These are phyloP conservation scores for Brachionus asplanchnoidis DNA, from an alignment of 1,140 invertebrate species.

Conservation along the genomic window DNA sequence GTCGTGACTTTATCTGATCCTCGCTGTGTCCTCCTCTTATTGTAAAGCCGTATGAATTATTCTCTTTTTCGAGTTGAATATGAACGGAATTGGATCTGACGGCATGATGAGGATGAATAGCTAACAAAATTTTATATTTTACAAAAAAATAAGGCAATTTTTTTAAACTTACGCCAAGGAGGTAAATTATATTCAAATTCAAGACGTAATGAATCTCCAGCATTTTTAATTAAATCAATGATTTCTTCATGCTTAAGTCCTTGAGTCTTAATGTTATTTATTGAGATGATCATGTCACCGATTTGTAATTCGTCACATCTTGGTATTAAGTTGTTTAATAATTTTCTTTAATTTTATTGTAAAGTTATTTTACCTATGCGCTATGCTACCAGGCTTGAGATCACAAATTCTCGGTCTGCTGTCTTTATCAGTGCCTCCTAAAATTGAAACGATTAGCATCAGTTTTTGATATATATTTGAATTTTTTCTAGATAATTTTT, in stretches of 20 bases:
- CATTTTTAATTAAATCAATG: constrained; percentile 69
- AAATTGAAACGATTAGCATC: constrained; percentile 52
- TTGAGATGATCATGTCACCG: constrained; percentile 71
- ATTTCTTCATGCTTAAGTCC: constrained; percentile 74
- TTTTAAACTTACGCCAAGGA: constrained; percentile 62
- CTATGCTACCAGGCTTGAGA: constrained; percentile 62
- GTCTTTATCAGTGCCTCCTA: constrained; percentile 61
- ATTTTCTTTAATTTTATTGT: background rate
- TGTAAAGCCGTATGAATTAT: constrained; percentile 79
- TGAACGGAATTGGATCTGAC: constrained; percentile 52
- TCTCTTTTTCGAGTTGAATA: constrained; percentile 65
- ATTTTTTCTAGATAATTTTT: background rate
- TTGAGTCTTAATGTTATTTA: constrained; percentile 72
- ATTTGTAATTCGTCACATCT: constrained; percentile 64
- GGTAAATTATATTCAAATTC: constrained; percentile 78
- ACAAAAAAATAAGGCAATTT: background rate
- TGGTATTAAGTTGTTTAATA: constrained; percentile 42
- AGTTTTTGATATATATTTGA: constrained; percentile 43
- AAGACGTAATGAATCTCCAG: constrained; percentile 67
- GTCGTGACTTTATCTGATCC: constrained; percentile 62
- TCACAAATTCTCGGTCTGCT: constrained; percentile 61
- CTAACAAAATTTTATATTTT: constrained; percentile 45
- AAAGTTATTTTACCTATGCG: constrained; percentile 50
- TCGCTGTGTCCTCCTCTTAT: constrained; percentile 71
- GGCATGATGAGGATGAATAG: constrained; percentile 46